Evolutionary conservation across 2,797 vertebrate genomes (phyloP).

Genomic region (Phyllotis vaccarum): DNA sequence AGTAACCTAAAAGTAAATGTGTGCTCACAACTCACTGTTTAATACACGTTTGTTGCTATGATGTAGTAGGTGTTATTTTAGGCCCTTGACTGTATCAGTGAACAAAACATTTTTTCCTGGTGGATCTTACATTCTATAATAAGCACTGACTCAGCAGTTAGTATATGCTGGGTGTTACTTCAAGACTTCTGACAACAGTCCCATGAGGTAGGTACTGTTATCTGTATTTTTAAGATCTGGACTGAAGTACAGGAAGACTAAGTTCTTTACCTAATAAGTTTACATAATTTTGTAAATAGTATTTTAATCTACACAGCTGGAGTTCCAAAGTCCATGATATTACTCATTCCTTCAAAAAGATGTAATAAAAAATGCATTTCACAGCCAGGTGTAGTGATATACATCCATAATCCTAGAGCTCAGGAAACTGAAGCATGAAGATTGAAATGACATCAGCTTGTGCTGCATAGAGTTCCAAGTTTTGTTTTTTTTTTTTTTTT

Average conservation of each 20-base stretch:
- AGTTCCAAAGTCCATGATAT: neutral
- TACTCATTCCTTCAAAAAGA: neutral
- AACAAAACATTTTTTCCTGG: conserved; percentile 44
- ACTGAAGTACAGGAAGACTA: neutral
- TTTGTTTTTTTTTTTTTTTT: neutral
- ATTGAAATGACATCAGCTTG: neutral
- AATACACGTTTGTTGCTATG: neutral
- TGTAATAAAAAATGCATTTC: neutral
- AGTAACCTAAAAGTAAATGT: neutral
- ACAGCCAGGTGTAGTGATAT: neutral
- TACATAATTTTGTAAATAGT: neutral
- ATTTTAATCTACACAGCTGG: neutral
- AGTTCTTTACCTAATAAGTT: neutral
- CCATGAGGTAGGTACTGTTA: neutral
- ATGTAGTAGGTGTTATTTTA: neutral
- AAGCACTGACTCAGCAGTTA: conserved; percentile 38
- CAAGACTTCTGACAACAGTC: neutral
- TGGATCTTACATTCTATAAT: conserved; percentile 47
- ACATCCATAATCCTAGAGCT: neutral
- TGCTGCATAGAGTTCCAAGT: neutral
- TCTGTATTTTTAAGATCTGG: neutral
- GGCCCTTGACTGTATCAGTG: neutral
- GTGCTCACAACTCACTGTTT: neutral
- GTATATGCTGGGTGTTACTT: conserved; percentile 22
- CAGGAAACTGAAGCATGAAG: neutral